Evolutionary conservation across 2,113 vertebrate genomes (phyloP).

Genomic region (Corythoichthys haematopterus): DNA sequence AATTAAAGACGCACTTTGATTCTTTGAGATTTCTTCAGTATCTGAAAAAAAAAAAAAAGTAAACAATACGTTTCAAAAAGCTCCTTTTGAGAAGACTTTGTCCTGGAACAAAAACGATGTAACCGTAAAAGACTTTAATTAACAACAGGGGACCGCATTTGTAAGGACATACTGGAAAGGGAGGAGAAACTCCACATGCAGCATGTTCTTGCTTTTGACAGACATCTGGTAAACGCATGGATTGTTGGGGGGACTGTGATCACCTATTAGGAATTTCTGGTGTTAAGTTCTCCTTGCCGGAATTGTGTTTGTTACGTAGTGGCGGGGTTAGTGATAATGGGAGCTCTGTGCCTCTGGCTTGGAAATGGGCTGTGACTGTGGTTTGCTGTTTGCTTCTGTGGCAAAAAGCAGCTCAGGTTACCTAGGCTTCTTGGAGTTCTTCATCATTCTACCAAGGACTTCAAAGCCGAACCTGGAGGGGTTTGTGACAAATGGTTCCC

Average conservation of each 20-base stretch:
- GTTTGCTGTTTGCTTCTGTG: not conserved
- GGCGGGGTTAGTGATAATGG: not conserved
- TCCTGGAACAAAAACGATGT: constrained; percentile 24
- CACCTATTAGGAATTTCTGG: not conserved
- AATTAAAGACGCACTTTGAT: not conserved
- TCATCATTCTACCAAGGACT: not conserved
- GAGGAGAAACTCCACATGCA: constrained; percentile 42
- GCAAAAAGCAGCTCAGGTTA: not conserved
- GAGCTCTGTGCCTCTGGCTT: not conserved
- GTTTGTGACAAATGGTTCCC: too few relatives aligned
- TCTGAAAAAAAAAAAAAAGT: not conserved
- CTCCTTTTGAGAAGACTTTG: constrained; percentile 10
- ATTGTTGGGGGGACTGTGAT: constrained; percentile 10
- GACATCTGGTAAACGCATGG: constrained; percentile 1
- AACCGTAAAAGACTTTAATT: constrained; percentile 15
- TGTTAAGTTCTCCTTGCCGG: not conserved
- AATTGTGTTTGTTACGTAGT: not conserved
- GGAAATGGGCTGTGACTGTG: not conserved
- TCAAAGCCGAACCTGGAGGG: not conserved
- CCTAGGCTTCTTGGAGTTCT: not conserved
- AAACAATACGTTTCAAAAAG: not conserved
- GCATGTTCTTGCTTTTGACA: constrained; percentile 13
- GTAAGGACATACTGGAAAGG: constrained; percentile 11
- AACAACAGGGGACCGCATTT: constrained; percentile 16
- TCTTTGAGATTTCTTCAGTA: not conserved